Conservation (phyloP, 2,888 invertebrate species). For the Eupithecia insigniata region DNA sequence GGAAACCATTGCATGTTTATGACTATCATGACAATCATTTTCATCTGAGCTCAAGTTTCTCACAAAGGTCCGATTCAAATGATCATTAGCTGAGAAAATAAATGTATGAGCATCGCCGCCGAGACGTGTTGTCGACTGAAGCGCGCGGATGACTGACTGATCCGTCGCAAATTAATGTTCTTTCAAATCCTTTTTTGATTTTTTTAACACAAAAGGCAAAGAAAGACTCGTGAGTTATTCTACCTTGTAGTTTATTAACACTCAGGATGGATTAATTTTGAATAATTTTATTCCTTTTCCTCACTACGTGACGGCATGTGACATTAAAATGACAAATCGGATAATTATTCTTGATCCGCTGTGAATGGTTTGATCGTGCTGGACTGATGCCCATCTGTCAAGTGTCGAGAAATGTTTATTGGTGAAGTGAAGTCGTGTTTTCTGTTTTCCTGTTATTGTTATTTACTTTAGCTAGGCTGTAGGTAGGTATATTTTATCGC, state of each 20-base stretch:
- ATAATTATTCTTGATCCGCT: conserved; percentile 82
- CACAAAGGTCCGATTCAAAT: conserved; percentile 64
- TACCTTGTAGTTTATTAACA: conserved; percentile 78
- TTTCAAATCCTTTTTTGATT: conserved; percentile 67
- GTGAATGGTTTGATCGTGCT: conserved; percentile 73
- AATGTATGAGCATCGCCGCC: conserved; percentile 59
- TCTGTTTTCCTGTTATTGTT: conserved; percentile 36
- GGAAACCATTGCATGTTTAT: conserved; percentile 20
- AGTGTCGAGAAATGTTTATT: conserved; percentile 62
- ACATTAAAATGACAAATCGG: conserved; percentile 84
- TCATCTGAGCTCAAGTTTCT: conserved; percentile 32
- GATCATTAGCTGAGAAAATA: conserved; percentile 64
- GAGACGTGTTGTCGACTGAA: conserved; percentile 74
- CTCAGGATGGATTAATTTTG: conserved; percentile 78
- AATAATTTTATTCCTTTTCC: conserved; percentile 72
- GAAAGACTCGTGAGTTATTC: conserved; percentile 79
- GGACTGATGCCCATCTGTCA: conserved; percentile 59
- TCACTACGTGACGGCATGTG: conserved; percentile 81
- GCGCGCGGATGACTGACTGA: conserved; percentile 81
- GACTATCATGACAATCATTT: conserved; percentile 33
- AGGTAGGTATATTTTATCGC: too few species aligned
- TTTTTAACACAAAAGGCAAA: conserved; percentile 79
- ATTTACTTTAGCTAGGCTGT: not conserved
- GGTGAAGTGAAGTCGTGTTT: conserved; percentile 53
- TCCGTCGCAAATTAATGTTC: conserved; percentile 79